Evolutionary conservation across 2,797 vertebrate species (phyloP).

Genomic region (Poecile montanus): DNA sequence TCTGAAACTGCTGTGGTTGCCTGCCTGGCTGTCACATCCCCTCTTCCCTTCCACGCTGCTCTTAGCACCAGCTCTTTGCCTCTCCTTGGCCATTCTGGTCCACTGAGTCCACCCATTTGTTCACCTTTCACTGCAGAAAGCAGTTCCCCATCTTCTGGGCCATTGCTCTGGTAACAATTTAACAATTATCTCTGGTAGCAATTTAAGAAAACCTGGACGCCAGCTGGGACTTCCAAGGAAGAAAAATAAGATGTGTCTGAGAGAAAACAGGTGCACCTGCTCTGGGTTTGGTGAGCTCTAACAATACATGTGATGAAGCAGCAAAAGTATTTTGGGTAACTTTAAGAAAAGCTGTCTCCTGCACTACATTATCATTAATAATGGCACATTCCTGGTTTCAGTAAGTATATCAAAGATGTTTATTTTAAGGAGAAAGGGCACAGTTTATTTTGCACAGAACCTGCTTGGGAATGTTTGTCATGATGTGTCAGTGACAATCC

Average conservation of each 20-base stretch:
- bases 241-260: slow-evolving; percentile 72
- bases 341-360: slow-evolving; percentile 52
- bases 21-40: neutral
- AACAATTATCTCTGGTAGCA: slow-evolving; percentile 67
- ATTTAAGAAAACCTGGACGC: slow-evolving; percentile 59
- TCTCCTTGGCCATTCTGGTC: neutral
- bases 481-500: slow-evolving; percentile 60
- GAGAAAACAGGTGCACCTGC: slow-evolving; percentile 68
- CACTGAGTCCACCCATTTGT: neutral
- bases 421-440: slow-evolving; percentile 63
- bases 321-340: slow-evolving; percentile 58
- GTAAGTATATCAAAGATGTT: slow-evolving; percentile 50
- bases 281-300: slow-evolving; percentile 37
- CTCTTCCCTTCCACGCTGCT: neutral
- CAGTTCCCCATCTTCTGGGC: slow-evolving; percentile 1
- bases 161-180: slow-evolving; percentile 60
- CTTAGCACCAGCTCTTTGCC: neutral
- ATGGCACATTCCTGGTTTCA: slow-evolving; percentile 65
- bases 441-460: slow-evolving; percentile 56
- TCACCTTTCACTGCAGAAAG: neutral
- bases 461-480: slow-evolving; percentile 57
- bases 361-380: slow-evolving; percentile 60
- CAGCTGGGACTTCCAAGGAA: slow-evolving; percentile 62
- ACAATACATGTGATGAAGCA: slow-evolving; percentile 53
- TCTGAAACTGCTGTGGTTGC: neutral